These are phyloP conservation scores for Euclidia mi DNA, from an alignment of 2,888 invertebrate species.

Conservation along the genomic window DNA sequence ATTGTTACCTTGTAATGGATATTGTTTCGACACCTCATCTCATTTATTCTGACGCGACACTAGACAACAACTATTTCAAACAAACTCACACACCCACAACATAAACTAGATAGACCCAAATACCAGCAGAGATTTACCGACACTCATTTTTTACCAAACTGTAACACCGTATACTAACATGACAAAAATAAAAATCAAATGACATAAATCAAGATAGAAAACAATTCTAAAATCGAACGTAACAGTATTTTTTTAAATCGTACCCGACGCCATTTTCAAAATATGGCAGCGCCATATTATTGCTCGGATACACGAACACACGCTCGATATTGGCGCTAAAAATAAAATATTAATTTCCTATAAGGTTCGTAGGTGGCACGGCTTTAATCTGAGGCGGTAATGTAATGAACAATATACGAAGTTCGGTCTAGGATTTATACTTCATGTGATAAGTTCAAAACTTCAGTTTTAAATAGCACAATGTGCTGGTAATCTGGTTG, in stretches of 20 bases:
- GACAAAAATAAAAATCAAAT: conserved; percentile 44
- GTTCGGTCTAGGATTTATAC: conserved; percentile 50
- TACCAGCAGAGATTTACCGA: conserved; percentile 15
- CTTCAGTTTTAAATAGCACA: conserved; percentile 17
- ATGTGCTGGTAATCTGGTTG: background rate
- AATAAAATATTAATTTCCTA: conserved; percentile 87
- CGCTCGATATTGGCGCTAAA: conserved; percentile 73
- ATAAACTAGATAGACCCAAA: conserved; percentile 1
- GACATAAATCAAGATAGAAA: conserved; percentile 54
- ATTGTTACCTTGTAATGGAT: too few relatives aligned
- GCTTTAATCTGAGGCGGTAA: conserved; percentile 66
- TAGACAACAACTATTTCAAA: background rate
- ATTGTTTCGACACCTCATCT: too few relatives aligned
- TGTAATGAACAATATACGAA: conserved; percentile 58
- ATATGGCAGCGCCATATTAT: conserved; percentile 77
- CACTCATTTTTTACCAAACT: conserved; percentile 15
- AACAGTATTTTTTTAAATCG: conserved; percentile 69
- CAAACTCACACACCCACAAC: background rate
- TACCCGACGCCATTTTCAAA: conserved; percentile 79
- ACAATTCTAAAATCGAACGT: conserved; percentile 56
- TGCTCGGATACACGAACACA: conserved; percentile 75
- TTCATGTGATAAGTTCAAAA: conserved; percentile 31
- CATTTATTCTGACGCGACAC: too few relatives aligned
- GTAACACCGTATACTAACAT: conserved; percentile 9
- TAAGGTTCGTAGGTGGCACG: conserved; percentile 73